Percentiles rank a stretch among this genome's conserved stretches.
phyloP scores from a whole-genome alignment of 1,140 invertebrate species.

The honey bee (Apis mellifera) region DNA sequence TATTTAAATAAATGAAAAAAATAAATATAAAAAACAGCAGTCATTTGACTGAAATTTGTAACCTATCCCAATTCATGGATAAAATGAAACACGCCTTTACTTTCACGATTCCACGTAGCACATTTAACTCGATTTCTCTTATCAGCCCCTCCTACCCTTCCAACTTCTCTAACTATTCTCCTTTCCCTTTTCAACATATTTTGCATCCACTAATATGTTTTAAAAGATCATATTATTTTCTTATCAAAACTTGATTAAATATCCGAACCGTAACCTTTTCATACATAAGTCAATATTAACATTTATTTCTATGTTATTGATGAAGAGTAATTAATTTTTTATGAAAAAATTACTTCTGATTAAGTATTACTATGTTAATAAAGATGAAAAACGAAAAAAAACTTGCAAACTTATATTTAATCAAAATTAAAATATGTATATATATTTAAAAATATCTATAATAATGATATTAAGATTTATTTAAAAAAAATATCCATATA shows the following conservation, averaged over 20 bases:
- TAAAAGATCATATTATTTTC: conserved; percentile 20
- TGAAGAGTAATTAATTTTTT: neutral
- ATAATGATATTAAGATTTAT: no score
- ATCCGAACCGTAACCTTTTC: neutral
- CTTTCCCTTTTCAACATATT: conserved; percentile 46
- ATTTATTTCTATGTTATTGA: neutral
- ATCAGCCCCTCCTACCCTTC: conserved; percentile 57
- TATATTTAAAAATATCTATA: neutral
- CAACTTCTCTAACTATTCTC: conserved; percentile 31
- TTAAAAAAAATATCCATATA: no score
- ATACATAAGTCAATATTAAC: no score
- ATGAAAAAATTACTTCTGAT: no score
- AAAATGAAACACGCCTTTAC: conserved; percentile 46
- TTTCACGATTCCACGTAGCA: conserved; percentile 63
- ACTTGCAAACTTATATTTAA: neutral
- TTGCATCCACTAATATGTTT: neutral
- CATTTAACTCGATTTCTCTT: conserved; percentile 61
- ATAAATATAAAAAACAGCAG: conserved; percentile 37
- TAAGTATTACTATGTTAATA: neutral
- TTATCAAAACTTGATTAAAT: neutral
- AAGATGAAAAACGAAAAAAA: neutral
- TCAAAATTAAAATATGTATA: neutral
- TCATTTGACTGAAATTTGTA: conserved; percentile 33
- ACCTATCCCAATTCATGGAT: conserved; percentile 36
- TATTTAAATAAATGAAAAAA: neutral